Evolutionary conservation across 2,888 invertebrate species (phyloP).

Genomic region (Alsophila aescularia): DNA sequence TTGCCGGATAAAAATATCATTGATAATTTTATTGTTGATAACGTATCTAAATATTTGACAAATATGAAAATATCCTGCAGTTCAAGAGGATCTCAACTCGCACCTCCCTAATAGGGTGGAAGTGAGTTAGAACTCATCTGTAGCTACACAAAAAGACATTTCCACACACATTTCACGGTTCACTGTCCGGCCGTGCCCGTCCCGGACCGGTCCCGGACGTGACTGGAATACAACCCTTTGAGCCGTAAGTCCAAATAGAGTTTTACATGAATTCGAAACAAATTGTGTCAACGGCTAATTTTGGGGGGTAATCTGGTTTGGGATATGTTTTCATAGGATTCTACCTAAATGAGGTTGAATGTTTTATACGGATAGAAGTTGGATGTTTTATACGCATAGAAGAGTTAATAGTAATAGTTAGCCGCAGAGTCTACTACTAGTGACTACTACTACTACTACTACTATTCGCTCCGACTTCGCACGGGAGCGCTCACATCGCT

Average conservation of each 20-base stretch:
- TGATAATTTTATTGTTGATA: too few relatives aligned
- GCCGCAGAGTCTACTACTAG: too few relatives aligned
- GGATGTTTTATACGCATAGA: too few relatives aligned
- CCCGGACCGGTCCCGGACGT: constrained; percentile 15
- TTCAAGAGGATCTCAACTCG: neutral
- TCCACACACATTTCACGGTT: constrained; percentile 23
- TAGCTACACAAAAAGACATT: constrained; percentile 14
- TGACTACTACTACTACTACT: too few relatives aligned
- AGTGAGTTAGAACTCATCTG: constrained; percentile 15
- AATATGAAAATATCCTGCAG: too few relatives aligned
- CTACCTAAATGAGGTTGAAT: too few relatives aligned
- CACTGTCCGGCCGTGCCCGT: constrained; percentile 8
- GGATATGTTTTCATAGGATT: constrained; percentile 4
- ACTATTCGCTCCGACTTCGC: too few relatives aligned
- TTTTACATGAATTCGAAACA: constrained; percentile 28
- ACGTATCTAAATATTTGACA: too few relatives aligned
- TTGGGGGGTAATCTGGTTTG: constrained; percentile 19
- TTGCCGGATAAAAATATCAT: too few relatives aligned
- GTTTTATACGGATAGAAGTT: too few relatives aligned
- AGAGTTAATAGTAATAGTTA: too few relatives aligned
- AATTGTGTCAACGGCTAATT: constrained; percentile 29
- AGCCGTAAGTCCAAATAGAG: constrained; percentile 18
- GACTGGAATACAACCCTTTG: constrained; percentile 25
- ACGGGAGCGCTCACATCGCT: too few relatives aligned
- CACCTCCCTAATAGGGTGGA: constrained; percentile 10